Percentiles rank a stretch among this genome's conserved stretches.
Conservation (phyloP, 2,797 vertebrate species). For the Hephaestus fuliginosus region DNA sequence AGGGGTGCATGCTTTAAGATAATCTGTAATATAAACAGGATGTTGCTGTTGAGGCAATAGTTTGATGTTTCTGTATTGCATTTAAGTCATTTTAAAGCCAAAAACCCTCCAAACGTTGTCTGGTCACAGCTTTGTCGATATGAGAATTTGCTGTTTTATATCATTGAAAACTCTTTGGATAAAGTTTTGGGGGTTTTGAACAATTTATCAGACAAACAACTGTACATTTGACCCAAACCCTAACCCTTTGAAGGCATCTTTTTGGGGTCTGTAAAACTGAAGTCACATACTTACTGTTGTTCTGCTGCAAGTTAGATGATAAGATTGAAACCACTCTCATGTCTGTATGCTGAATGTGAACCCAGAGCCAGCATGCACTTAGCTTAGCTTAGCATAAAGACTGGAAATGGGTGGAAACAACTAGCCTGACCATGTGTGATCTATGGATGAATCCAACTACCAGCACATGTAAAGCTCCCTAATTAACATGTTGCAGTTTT, state of each 20-base stretch:
- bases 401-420: conserved; percentile 1
- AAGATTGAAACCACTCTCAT: neutral
- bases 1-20: neutral
- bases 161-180: neutral
- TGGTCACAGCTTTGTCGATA: too few relatives aligned
- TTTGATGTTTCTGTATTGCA: too few relatives aligned
- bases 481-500: neutral
- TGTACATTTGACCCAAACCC: too few relatives aligned
- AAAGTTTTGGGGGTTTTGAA: neutral
- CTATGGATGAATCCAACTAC: too few relatives aligned
- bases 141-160: too few relatives aligned
- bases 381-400: conserved; percentile 11
- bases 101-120: too few relatives aligned
- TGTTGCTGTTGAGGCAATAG: neutral
- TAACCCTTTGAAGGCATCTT: neutral
- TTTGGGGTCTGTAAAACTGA: neutral
- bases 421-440: neutral
- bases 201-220: too few relatives aligned
- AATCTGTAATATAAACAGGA: neutral
- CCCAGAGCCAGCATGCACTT: neutral
- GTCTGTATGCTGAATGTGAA: neutral
- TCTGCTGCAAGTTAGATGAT: neutral
- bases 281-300: neutral
- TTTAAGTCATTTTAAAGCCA: too few relatives aligned
- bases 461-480: neutral